Percentiles rank a stretch among this genome's conserved stretches.
These are phyloP conservation scores for Eueremaeus valkanovi DNA, from an alignment of 2,888 invertebrate species.

Conservation along the genomic window DNA sequence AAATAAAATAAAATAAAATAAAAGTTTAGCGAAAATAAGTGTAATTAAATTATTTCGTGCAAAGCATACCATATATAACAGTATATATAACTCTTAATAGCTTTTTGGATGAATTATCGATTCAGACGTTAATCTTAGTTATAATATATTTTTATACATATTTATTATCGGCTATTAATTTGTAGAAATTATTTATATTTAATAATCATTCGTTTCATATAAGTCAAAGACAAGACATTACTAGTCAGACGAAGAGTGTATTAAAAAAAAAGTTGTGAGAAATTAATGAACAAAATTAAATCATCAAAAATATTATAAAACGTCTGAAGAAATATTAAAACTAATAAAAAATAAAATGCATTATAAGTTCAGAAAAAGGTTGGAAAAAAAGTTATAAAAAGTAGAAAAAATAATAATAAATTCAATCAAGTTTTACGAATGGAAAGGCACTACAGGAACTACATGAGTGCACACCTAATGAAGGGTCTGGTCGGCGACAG, in stretches of 20 bases:
- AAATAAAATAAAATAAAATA: not conserved
- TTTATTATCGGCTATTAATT: not conserved
- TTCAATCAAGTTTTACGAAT: too few species aligned
- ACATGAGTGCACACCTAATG: slow-evolving; percentile 3
- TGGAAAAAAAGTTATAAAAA: too few species aligned
- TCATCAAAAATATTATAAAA: not conserved
- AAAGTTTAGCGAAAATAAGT: not conserved
- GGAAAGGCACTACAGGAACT: not conserved
- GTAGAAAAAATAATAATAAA: too few species aligned
- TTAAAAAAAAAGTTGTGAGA: too few species aligned
- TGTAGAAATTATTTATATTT: not conserved
- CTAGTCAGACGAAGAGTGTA: not conserved
- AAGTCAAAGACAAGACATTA: not conserved
- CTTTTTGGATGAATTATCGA: not conserved
- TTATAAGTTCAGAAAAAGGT: too few species aligned
- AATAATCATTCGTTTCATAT: not conserved
- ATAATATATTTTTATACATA: not conserved
- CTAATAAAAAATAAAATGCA: not conserved
- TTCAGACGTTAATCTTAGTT: not conserved
- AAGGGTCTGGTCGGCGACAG: not conserved
- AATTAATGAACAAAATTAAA: not conserved
- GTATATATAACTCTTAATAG: not conserved
- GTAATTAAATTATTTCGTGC: slow-evolving; percentile 25
- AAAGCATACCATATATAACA: not conserved
- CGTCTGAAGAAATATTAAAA: not conserved